These are phyloP conservation scores for Terrapene triunguis DNA, from an alignment of 2,113 vertebrate species.

Conservation along the genomic window DNA sequence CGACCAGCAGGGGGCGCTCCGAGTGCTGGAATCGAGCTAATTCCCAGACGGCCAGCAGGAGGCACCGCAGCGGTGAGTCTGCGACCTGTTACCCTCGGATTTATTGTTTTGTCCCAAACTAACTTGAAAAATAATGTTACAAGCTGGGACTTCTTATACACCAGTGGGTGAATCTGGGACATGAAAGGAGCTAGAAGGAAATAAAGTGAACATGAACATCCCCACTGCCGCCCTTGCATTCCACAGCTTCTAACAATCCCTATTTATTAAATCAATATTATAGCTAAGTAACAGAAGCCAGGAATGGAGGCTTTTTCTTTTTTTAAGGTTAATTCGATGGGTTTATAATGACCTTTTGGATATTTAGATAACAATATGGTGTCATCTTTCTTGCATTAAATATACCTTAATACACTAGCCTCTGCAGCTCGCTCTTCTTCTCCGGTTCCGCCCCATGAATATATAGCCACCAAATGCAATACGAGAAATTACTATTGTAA, in stretches of 20 bases:
- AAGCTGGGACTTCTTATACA: neutral
- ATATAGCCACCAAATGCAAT: constrained; percentile 46
- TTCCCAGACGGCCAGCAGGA: too few species aligned
- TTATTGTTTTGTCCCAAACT: neutral
- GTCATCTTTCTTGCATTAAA: neutral
- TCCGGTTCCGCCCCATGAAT: constrained; percentile 29
- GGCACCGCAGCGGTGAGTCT: too few species aligned
- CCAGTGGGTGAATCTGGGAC: rapidly evolving
- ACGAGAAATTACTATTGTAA: constrained; percentile 67
- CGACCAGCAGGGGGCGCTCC: too few species aligned
- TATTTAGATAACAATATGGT: neutral
- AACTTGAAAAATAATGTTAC: neutral
- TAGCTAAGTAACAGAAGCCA: constrained; percentile 5
- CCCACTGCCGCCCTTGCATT: neutral
- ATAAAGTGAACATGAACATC: neutral
- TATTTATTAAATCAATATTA: neutral
- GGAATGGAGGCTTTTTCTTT: neutral
- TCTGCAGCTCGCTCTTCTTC: neutral
- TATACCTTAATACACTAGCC: neutral
- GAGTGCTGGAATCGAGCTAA: too few species aligned
- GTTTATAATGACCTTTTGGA: neutral
- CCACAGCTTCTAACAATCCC: rapidly evolving
- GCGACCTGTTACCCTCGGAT: neutral
- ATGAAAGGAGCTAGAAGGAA: rapidly evolving
- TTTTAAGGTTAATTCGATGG: constrained; percentile 21